Base-by-base conservation (phyloP, 2,113 vertebrate species). In the Psophia crepitans region DNA sequence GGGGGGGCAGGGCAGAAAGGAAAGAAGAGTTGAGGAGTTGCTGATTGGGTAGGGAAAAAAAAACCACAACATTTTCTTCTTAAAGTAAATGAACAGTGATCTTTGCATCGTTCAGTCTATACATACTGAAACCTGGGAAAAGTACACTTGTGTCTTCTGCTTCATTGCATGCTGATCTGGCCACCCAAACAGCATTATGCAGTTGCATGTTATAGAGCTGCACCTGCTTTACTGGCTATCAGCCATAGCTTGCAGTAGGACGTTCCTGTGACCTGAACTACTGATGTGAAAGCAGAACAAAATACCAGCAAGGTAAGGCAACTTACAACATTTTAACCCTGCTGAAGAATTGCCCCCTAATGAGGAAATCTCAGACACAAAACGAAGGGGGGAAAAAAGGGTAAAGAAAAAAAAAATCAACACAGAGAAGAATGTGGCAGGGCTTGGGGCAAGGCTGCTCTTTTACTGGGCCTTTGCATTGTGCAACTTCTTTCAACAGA, bases 311-410 rank as follows among this genome's bases (percentile, higher is more conserved):
- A 89, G 24, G 48, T 43, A 73, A 77, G 20, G 44, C 28, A 60
- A 37, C 15, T 18, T 20, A 1, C 1, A 79, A 33, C 33, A 19
- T 46, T 85, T 74, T 54, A 77, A 77, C 26, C 10, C 8, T 0
- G 8, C 28, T 68, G 54, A 90, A 60, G 56, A 56, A 57, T 44
- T 64, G 8, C 4, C 27, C 39, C 15, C 14, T n/a, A 63, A 37
- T 19, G 65, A 91, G 27, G 24, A 96, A 90, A 90, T 35, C 56
- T 78, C 71, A n/a, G 56, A 24, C 53, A 30, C 6, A 46, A 77
- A 70, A 20, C 0, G 0, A 60, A 82, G 13, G 12, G 3, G 12
- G 3, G 15, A 11, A 21, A 37, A 57, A 53, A 30, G 11, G 4
- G 1, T 6, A 51, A 63, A 21, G 22, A 3, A 14, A 51, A 53